Conservation (phyloP, 1,140 invertebrate genomes). For the Orchesella cincta region DNA sequence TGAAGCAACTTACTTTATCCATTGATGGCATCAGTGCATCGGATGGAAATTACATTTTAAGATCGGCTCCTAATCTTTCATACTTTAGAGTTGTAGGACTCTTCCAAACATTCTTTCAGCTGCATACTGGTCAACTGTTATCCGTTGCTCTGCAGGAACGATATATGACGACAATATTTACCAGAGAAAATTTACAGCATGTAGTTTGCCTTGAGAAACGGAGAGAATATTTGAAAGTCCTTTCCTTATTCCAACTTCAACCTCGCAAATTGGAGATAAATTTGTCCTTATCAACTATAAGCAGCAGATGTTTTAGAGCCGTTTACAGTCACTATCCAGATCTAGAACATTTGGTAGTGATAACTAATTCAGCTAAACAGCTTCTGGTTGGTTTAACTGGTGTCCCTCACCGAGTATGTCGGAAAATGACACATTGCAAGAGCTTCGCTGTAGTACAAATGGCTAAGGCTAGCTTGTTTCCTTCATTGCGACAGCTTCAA, state of each 20-base stretch:
- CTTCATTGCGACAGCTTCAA: background rate
- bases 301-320: background rate
- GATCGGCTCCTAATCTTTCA: background rate
- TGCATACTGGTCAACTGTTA: background rate
- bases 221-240: conserved; percentile 14
- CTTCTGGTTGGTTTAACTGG: conserved; percentile 8
- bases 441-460: background rate
- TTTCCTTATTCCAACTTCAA: background rate
- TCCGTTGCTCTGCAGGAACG: background rate
- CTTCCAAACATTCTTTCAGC: background rate
- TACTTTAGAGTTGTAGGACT: background rate
- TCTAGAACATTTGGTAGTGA: background rate
- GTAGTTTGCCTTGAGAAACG: background rate
- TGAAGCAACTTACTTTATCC: background rate
- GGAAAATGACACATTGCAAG: conserved; percentile 1
- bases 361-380: background rate
- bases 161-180: background rate
- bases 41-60: background rate
- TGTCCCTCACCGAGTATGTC: background rate
- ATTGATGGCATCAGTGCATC: conserved; percentile 1
- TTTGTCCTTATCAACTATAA: background rate
- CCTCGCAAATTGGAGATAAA: background rate
- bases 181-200: conserved; percentile 10
- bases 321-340: conserved; percentile 5
- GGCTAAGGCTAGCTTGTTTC: background rate